phyloP scores from a whole-genome alignment of 2,113 vertebrate genomes.

The Sialia sialis region DNA sequence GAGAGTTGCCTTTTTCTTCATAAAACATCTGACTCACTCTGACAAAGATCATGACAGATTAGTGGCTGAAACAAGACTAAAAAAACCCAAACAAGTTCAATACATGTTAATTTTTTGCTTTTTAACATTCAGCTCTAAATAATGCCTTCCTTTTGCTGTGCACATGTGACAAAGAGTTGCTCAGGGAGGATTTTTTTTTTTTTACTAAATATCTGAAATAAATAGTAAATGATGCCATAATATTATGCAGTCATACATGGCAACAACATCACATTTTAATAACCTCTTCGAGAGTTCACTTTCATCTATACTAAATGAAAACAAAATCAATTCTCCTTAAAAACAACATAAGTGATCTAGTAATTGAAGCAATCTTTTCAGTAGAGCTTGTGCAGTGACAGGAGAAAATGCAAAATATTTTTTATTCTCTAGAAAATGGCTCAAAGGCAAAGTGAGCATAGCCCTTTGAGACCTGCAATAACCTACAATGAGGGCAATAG shows the following conservation, averaged over 20 bases:
- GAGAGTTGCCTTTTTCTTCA: neutral
- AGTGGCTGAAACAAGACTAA: neutral
- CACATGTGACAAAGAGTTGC: neutral
- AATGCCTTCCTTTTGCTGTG: neutral
- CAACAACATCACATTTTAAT: neutral
- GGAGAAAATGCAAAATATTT: constrained; percentile 56
- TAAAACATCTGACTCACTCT: neutral
- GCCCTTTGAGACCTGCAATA: constrained; percentile 59
- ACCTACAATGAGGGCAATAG: constrained; percentile 51
- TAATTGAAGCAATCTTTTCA: constrained; percentile 65
- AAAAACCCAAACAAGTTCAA: neutral
- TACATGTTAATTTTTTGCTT: neutral
- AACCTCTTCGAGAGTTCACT: constrained; percentile 27
- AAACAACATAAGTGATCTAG: constrained; percentile 48
- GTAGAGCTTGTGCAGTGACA: constrained; percentile 38
- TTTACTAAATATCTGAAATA: constrained; percentile 45
- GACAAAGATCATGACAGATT: neutral
- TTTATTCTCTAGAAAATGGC: constrained; percentile 58
- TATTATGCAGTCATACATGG: constrained; percentile 18
- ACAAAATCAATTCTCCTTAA: constrained; percentile 66
- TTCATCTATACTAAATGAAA: constrained; percentile 46
- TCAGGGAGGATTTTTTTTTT: neutral
- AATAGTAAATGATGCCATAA: constrained; percentile 49
- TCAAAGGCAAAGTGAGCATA: constrained; percentile 55
- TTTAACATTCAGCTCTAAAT: neutral